These are phyloP conservation scores for Xanthia icteritia DNA, from an alignment of 2,888 invertebrate species.

Conservation along the genomic window DNA sequence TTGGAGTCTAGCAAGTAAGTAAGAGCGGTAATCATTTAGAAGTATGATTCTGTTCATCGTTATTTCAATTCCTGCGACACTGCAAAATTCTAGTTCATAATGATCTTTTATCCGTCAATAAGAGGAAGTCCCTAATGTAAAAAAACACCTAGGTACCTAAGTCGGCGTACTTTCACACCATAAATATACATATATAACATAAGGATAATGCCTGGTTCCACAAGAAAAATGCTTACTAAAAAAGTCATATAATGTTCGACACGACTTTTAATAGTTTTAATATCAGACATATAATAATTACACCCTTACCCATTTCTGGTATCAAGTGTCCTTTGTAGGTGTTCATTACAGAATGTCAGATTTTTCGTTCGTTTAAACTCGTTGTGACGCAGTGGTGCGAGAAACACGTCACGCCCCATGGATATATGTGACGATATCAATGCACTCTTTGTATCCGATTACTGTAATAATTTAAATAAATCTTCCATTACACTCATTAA, in stretches of 20 bases:
- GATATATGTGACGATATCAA: constrained; percentile 70
- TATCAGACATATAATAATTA: constrained; percentile 38
- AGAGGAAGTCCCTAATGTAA: not conserved
- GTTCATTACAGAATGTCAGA: constrained; percentile 80
- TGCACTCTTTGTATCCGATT: constrained; percentile 64
- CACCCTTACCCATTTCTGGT: constrained; percentile 40
- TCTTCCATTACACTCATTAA: constrained; percentile 64
- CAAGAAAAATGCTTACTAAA: too few relatives aligned
- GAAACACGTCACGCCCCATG: constrained; percentile 80
- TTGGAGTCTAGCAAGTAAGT: not conserved
- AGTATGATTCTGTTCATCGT: not conserved
- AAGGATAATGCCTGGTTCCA: too few relatives aligned
- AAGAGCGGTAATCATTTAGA: not conserved
- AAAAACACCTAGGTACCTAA: not conserved
- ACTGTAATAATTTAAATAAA: constrained; percentile 65
- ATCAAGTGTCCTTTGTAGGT: constrained; percentile 66
- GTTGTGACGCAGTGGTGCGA: constrained; percentile 74
- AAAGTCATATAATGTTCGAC: not conserved
- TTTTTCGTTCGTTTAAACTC: constrained; percentile 83
- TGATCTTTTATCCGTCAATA: not conserved
- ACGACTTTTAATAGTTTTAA: constrained; percentile 21
- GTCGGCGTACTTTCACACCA: not conserved
- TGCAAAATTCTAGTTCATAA: not conserved
- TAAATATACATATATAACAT: too few relatives aligned
- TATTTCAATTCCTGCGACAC: not conserved